Conservation (phyloP, 2,797 vertebrate species). For the Tragopan temminckii region DNA sequence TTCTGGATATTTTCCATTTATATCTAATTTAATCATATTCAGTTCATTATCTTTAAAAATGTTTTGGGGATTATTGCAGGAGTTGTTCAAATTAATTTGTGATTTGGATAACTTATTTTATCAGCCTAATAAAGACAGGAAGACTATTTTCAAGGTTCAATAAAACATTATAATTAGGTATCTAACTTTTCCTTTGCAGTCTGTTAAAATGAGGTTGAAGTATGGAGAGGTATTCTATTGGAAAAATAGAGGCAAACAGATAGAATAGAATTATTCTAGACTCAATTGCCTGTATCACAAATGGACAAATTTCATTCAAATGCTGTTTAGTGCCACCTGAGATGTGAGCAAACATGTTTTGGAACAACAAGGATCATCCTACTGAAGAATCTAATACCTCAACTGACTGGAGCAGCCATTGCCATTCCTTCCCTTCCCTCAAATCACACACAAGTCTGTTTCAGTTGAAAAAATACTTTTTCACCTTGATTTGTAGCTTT, state of each 20-base stretch:
- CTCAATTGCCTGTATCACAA: background rate
- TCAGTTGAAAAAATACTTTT: background rate
- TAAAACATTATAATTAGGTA: background rate
- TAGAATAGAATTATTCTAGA: background rate
- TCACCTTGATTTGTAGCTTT: background rate
- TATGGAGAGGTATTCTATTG: background rate
- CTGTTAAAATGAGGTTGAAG: background rate
- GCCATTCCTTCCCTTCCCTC: background rate
- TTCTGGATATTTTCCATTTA: background rate
- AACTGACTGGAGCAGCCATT: background rate
- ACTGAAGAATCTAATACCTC: background rate
- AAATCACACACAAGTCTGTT: background rate
- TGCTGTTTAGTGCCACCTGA: background rate
- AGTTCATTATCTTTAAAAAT: background rate
- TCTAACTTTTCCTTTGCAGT: background rate
- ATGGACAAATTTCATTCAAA: background rate
- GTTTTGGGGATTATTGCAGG: background rate
- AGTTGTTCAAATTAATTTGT: background rate
- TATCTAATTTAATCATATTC: background rate
- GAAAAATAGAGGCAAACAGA: background rate
- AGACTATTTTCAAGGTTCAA: background rate
- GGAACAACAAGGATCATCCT: background rate
- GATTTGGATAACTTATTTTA: background rate
- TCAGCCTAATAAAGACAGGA: background rate
- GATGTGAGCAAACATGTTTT: background rate